Evolutionary conservation across 2,797 vertebrate species (phyloP), one percentile per base, ranked within the genome.

Genomic region (Rallus crepitans): DNA sequence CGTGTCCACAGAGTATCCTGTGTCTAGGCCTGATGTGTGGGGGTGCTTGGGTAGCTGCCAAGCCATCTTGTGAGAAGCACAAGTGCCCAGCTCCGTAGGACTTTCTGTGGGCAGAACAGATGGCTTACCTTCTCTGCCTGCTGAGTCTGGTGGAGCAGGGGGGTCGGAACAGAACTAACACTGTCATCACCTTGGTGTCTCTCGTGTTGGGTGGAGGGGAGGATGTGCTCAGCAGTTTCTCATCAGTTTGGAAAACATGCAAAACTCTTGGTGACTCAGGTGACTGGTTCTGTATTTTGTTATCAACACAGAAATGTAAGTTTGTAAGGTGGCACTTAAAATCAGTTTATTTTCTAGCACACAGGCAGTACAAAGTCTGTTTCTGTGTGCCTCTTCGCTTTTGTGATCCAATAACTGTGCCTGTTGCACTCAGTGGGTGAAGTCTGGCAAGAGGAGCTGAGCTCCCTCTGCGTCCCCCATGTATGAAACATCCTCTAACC

Each of bases 81-180:
- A 48, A 59, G 12, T 10, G 23, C 6, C 6, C 1, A 2, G 25
- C 33, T 80, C 35, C 3, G 0, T 37, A 9, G 7, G 31, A 48
- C 1, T 63, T 81, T 55, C 25, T 85, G 45, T 24, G 52, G 45
- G 37, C 61, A 75, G 31, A 71, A 42, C 52, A 77, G 27, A 12
- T 20, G 7, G 31, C 18, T 77, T 37, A 42, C 27, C 47, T 66
- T 42, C 11, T 60, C 24, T 56, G 47, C 45, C 12, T 55, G 35
- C 40, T 25, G 28, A 50, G 17, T 45, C 31, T 60, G 52, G 6
- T 35, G 30, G 33, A 61, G 50, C 45, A 48, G 25, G 8, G 33
- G 8, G 6, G 64, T 79, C 55, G 27, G 20, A 61, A 39, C 18
- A 6, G 53, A 73, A 70, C 37, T 90, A 76, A 78, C 30, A 11